Conservation (phyloP, 2,888 invertebrate species). For the Limnephilus marmoratus region DNA sequence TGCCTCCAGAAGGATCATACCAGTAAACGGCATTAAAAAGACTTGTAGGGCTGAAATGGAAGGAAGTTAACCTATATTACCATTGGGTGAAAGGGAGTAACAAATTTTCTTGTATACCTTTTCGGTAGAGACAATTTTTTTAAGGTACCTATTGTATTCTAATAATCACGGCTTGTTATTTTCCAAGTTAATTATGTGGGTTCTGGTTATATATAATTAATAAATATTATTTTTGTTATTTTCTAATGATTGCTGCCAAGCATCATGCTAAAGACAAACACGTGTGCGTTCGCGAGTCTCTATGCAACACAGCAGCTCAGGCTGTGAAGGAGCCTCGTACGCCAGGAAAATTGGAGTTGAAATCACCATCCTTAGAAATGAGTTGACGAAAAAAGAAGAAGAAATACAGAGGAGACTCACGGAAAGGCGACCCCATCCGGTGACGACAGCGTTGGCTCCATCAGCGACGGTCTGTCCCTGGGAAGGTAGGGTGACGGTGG, state of each 20-base stretch:
- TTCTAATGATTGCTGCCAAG: not conserved
- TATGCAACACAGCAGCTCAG: too few species aligned
- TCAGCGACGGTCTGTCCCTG: conserved; percentile 68
- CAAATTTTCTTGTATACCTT: not conserved
- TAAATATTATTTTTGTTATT: too few species aligned
- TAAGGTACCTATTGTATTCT: not conserved
- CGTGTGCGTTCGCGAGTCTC: too few species aligned
- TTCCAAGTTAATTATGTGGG: not conserved
- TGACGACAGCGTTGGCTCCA: conserved; percentile 73
- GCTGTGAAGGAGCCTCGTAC: too few species aligned
- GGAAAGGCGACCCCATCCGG: conserved; percentile 71
- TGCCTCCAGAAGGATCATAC: not conserved
- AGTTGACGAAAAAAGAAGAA: not conserved
- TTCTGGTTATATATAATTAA: too few species aligned
- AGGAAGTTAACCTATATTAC: not conserved
- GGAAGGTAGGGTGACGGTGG: conserved; percentile 69
- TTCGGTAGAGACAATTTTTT: not conserved
- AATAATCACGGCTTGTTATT: not conserved
- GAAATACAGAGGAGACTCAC: conserved; percentile 55
- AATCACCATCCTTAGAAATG: too few species aligned
- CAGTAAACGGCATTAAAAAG: not conserved
- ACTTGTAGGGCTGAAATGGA: not conserved
- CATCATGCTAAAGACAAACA: not conserved
- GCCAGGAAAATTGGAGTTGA: too few species aligned
- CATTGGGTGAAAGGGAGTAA: not conserved